Evolutionary conservation across 92 coral and sea anemone genomes (phyloP).

Genomic region (Siderastrea siderea): DNA sequence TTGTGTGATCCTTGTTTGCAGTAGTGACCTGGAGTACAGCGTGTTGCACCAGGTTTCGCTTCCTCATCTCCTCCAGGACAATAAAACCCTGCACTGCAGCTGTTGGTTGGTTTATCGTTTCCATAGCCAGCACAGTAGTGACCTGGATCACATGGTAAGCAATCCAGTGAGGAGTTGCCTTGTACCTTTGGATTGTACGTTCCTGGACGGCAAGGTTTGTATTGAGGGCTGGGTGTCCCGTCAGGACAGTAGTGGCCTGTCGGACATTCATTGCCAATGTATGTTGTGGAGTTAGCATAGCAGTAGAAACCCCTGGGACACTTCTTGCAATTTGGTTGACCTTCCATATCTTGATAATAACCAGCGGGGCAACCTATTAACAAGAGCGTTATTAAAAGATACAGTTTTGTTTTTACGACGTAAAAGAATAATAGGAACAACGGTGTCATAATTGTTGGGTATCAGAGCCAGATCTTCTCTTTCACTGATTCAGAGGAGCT

Average conservation of each 20-base stretch:
- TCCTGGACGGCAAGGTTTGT: conserved; percentile 87
- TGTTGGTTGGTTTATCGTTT: conserved; percentile 84
- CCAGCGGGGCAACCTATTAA: conserved; percentile 92
- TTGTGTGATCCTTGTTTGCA: conserved; percentile 81
- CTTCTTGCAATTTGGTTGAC: conserved; percentile 71
- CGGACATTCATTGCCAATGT: conserved; percentile 82
- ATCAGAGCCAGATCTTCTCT: too few relatives aligned
- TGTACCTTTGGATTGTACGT: conserved; percentile 89
- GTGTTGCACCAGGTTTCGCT: conserved; percentile 65
- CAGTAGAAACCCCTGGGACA: conserved; percentile 97
- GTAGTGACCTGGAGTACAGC: conserved; percentile 81
- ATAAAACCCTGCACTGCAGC: conserved; percentile 92
- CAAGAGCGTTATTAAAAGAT: not conserved
- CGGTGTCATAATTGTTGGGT: too few relatives aligned
- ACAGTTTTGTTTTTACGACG: not conserved
- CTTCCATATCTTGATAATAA: conserved; percentile 89
- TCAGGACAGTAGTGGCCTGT: conserved; percentile 86
- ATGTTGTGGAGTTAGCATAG: conserved; percentile 89
- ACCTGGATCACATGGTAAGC: conserved; percentile 86
- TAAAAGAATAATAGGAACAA: not conserved
- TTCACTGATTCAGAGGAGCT: too few relatives aligned
- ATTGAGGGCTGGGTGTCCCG: conserved; percentile 81
- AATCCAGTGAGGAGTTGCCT: conserved; percentile 84
- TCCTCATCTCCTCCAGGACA: conserved; percentile 91
- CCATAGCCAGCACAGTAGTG: conserved; percentile 90